Evolutionary conservation across 1,140 invertebrate species (phyloP), one percentile per base, ranked within the genome.

Genomic region (Ladona fulva): DNA sequence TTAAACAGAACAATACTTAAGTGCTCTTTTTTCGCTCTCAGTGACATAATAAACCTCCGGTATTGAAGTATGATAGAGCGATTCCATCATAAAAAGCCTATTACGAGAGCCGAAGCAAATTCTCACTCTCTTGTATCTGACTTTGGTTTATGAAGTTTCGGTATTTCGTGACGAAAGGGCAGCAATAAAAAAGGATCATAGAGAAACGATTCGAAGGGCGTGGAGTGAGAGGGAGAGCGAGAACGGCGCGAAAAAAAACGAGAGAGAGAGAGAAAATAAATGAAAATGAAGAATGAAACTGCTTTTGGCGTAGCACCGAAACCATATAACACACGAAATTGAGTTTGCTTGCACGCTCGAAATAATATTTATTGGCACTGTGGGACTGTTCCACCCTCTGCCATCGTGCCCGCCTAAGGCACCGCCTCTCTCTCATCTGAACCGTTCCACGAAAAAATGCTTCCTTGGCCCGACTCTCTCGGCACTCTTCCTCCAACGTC

Each of bases 291-390:
- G n/a, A 22, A 66, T 19, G 52, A 66, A 22, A 66, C 16, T 66
- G 52, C 52, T 66, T 66, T 66, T 66, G 52, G 52, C 52, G 14
- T 66, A 22, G 52, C 52, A 19, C 52, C 52, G 52, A 66, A 66
- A 66, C 52, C 52, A 22, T 66, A 66, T 66, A 66, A 66, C 52
- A 66, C 52, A 66, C 52, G 52, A 66, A 66, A 66, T 66, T 66
- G 52, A 66, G 52, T 66, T 66, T 66, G 52, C 52, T 66, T 66
- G 52, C n/a, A 22, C 52, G 52, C 52, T 22, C 52, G 52, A 66
- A 66, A 66, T 66, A 66, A 66, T 66, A 66, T 66, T 66, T 22
- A 66, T 66, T 66, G 52, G 52, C 52, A 66, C 52, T 66, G 52
- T 66, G 52, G 52, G 52, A 66, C 52, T 22, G 52, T 66, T 66